Base-by-base conservation (phyloP, 1,140 invertebrate genomes). In the Leptonema lineaticorne region DNA sequence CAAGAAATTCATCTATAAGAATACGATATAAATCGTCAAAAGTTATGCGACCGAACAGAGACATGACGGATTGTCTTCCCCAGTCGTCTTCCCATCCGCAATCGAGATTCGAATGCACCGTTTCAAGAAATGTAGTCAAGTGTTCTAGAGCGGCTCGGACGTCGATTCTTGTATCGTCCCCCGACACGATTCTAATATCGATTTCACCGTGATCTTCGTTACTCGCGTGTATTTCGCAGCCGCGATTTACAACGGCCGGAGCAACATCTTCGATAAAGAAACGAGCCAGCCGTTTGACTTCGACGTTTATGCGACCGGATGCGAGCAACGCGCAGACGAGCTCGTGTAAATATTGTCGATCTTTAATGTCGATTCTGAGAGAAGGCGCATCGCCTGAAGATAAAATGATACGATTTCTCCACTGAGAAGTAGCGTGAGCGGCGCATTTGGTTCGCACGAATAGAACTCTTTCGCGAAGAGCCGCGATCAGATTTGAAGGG, bases 41-140 rank as follows among this genome's bases (percentile, higher is more conserved):
- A 45, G 60, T 37, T 18, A 75, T 74, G 70, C 78, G 76, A 74
- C 74, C 77, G 71, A 78, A 76, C 70, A 59, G 73, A 64, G 67
- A 72, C 64, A 72, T 71, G 28, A 69, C 71, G 71, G 59, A 75
- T 76, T n/a, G n/a, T n/a, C n/a, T n/a, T n/a, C n/a, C n/a, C 74
- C 77, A 74, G 75, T 78, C 75, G 65, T 74, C 73, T 46, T 69
- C 73, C 69, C 74, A 74, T 65, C 68, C 73, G 69, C 46, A 72
- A 56, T 71, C 69, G 22, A 70, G 65, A 26, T 69, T 63, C 11
- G 53, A 64, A 26, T 69, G 67, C 9, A 71, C 45, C 6, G 57
- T 69, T 45, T 70, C 68, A 45, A 60, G 65, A 20, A 71, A 73
- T 46, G 37, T 18, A 14, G 68, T 46, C 24, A 72, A 41, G 65